Conservation (phyloP, 2,113 vertebrate genomes). For the Rhinoderma darwinii region DNA sequence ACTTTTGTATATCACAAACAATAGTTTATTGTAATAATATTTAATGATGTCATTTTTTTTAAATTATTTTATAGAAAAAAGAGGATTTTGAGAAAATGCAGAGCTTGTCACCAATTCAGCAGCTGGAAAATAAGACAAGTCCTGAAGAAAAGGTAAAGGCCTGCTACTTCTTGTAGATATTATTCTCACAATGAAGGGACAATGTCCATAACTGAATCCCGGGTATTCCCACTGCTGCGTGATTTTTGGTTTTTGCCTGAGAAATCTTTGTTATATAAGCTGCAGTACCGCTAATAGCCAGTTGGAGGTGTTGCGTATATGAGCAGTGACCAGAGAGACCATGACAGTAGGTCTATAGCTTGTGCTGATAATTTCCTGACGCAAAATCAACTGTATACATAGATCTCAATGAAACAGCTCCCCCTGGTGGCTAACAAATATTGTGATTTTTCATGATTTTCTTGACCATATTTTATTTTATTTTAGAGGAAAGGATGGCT, state of each 20-base stretch:
- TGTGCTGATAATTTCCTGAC: neutral
- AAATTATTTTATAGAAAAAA: slow-evolving; percentile 71
- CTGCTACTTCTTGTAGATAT: neutral
- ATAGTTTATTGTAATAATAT: too few species aligned
- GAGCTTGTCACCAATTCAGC: slow-evolving; percentile 55
- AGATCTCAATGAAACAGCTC: neutral
- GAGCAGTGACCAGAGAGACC: neutral
- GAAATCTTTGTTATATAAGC: neutral
- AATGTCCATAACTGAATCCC: neutral
- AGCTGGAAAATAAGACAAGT: slow-evolving; percentile 58
- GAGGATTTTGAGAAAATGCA: slow-evolving; percentile 70
- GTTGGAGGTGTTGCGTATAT: neutral
- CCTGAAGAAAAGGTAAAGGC: slow-evolving; percentile 61
- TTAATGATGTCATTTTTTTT: neutral
- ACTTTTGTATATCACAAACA: too few species aligned
- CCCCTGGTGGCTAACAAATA: neutral
- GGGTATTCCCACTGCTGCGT: too few species aligned
- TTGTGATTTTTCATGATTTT: too few species aligned
- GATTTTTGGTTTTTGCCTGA: too few species aligned
- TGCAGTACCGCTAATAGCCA: neutral
- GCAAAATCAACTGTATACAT: too few species aligned
- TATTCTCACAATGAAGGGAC: neutral
- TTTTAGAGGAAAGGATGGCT: slow-evolving; percentile 48
- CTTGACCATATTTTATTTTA: neutral
- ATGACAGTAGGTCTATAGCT: neutral